Percentiles rank a stretch among this genome's conserved stretches.
Conservation (phyloP, 2,113 vertebrate genomes). For the Oncorhynchus mykiss region DNA sequence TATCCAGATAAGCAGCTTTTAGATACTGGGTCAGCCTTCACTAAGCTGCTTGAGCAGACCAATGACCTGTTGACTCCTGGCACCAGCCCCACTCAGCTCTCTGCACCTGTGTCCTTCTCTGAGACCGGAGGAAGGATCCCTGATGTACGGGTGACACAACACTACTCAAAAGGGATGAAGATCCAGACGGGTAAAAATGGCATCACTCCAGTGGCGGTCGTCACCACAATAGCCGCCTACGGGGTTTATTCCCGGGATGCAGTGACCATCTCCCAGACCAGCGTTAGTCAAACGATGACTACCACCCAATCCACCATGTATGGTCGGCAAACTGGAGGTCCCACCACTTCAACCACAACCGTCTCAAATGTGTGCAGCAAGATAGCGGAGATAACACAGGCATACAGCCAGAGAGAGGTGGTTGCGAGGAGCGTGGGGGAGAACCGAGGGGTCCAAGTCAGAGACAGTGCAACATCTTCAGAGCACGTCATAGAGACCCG, state of each 20-base stretch:
- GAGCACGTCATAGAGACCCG: slow-evolving; percentile 67
- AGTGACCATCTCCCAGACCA: slow-evolving; percentile 74
- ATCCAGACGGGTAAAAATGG: slow-evolving; percentile 75
- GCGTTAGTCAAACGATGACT: slow-evolving; percentile 68
- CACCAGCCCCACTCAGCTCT: slow-evolving; percentile 93
- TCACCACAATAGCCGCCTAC: slow-evolving; percentile 75
- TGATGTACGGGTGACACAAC: slow-evolving; percentile 92
- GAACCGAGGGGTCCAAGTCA: slow-evolving; percentile 62
- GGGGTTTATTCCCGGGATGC: slow-evolving; percentile 76
- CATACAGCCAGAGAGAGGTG: slow-evolving; percentile 76
- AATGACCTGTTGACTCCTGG: slow-evolving; percentile 85
- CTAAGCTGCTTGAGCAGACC: slow-evolving; percentile 77
- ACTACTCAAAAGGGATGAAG: slow-evolving; percentile 85
- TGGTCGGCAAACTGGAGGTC: slow-evolving; percentile 59
- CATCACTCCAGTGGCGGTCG: slow-evolving; percentile 68
- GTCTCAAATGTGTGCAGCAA: slow-evolving; percentile 76
- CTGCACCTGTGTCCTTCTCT: slow-evolving; percentile 88
- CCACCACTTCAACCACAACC: slow-evolving; percentile 64
- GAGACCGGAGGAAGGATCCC: slow-evolving; percentile 79
- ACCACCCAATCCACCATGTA: slow-evolving; percentile 65
- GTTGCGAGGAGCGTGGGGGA: slow-evolving; percentile 69
- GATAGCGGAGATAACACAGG: slow-evolving; percentile 78
- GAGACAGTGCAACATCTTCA: slow-evolving; percentile 70
- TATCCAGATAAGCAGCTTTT: slow-evolving; percentile 85
- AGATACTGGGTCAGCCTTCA: slow-evolving; percentile 87